Conservation (phyloP, 2,113 vertebrate genomes). For the Gymnorhina tibicen region DNA sequence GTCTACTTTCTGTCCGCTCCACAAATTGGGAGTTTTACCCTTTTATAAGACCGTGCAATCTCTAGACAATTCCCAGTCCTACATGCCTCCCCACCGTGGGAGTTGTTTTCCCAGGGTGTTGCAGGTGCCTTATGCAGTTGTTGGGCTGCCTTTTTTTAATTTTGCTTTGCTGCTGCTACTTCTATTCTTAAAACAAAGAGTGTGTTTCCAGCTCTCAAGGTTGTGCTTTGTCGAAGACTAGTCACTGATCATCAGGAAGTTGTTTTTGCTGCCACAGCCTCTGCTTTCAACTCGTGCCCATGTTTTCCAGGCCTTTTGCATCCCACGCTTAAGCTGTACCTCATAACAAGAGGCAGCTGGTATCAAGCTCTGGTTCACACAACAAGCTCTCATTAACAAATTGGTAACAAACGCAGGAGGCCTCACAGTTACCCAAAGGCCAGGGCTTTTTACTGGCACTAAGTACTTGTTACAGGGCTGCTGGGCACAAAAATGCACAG, state of each 20-base stretch:
- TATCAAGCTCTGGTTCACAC: neutral
- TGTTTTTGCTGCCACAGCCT: neutral
- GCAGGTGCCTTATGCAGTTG: neutral
- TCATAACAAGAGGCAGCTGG: neutral
- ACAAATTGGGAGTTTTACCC: neutral
- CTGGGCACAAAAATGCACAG: neutral
- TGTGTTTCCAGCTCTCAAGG: neutral
- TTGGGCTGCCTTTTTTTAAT: neutral
- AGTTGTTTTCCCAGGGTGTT: neutral
- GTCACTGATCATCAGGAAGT: neutral
- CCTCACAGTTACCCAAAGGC: neutral
- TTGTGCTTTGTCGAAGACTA: neutral
- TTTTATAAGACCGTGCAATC: rapidly evolving
- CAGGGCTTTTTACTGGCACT: neutral
- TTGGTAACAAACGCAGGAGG: rapidly evolving
- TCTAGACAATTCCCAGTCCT: neutral
- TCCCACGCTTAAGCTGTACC: neutral
- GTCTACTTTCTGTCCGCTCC: neutral
- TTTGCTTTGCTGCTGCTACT: neutral
- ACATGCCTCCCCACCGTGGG: rapidly evolving
- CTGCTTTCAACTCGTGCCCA: neutral
- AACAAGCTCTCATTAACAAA: neutral
- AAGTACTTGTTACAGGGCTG: neutral
- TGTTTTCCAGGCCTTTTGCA: neutral
- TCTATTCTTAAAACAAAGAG: neutral